Base-by-base conservation (phyloP, 2,113 vertebrate species). In the Myiagra hebetior region DNA sequence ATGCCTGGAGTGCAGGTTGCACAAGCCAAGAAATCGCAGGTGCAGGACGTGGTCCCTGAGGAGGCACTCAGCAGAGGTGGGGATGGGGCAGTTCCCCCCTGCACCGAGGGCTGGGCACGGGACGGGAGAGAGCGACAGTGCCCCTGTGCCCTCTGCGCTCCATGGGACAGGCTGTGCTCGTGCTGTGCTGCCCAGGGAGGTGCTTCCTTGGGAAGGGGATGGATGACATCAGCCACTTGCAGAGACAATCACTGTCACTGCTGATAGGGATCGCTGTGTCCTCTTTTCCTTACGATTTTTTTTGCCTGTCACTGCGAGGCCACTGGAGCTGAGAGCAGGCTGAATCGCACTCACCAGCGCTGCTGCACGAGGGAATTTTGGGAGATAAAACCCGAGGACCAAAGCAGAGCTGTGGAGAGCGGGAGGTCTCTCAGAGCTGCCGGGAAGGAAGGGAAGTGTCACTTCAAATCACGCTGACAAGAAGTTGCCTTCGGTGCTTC, bases 1-100 rank as follows among this genome's bases (percentile, higher is more conserved):
- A 64, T 52, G 82, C 85, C 91, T 35, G 46, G 96, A 96, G 96
- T 79, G 76, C 35, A 3, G 84, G 72, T 75, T 91, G 82, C 68
- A 95, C 7, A 7, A 27, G 73, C 76, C 92, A 56, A 72, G 10
- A 1, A 33, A 39, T 57, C 65, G 69, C 95, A 93, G 62, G 31
- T 80, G 94, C 95, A 55, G 76, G 77, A 70, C 5, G 81, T 6
- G 89, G 92, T 87, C 80, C 72, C 85, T 31, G n/a, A 55, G 75
- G 84, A 94, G 95, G 72, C 67, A 50, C 9, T 8, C 28, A 3
- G 85, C 22, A 80, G 88, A 59, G 79, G 35, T 0, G 6, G 46
- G 50, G 59, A n/a, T 60, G 74, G 68, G 52, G 22, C 37, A 14
- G n/a, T 0, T 46, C 6, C 24, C 0, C 42, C 27, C 47, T 30